Conservation (phyloP, 2,888 invertebrate species). For the Tenthredo amoena region DNA sequence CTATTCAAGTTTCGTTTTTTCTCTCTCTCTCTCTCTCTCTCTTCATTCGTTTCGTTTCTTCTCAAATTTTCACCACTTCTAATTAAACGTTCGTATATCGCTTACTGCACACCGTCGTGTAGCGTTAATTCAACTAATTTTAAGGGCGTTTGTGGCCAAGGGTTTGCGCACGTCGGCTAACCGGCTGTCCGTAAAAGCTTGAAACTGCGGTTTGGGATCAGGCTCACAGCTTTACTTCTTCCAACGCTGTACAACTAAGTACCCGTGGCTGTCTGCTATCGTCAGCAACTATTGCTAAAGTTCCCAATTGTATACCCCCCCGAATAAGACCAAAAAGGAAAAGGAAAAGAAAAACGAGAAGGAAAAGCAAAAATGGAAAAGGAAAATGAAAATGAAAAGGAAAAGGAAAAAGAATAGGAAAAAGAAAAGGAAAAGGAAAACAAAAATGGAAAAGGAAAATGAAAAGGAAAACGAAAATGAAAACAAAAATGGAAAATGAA, state of each 20-base stretch:
- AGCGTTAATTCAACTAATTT: constrained; percentile 55
- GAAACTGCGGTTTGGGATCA: background rate
- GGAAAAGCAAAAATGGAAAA: background rate
- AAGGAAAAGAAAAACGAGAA: constrained; percentile 44
- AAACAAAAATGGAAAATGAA: too few relatives aligned
- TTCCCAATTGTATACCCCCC: background rate
- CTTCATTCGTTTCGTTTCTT: too few relatives aligned
- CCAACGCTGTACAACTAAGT: background rate
- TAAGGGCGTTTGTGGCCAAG: constrained; percentile 67
- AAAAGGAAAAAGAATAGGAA: background rate
- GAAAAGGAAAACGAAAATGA: too few relatives aligned
- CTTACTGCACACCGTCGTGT: background rate
- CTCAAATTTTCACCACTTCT: too few relatives aligned
- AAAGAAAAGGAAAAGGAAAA: too few relatives aligned
- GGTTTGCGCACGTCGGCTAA: constrained; percentile 60
- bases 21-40: too few relatives aligned
- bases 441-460: too few relatives aligned
- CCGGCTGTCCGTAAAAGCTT: constrained; percentile 62
- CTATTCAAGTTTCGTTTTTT: too few relatives aligned
- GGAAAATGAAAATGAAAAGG: constrained; percentile 27
- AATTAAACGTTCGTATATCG: background rate
- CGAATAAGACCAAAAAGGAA: background rate
- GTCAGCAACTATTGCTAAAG: constrained; percentile 55
- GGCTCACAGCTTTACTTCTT: too few relatives aligned
- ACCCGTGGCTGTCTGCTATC: constrained; percentile 23